Evolutionary conservation across 2,113 vertebrate genomes (phyloP).

Genomic region (Oncorhynchus masou): DNA sequence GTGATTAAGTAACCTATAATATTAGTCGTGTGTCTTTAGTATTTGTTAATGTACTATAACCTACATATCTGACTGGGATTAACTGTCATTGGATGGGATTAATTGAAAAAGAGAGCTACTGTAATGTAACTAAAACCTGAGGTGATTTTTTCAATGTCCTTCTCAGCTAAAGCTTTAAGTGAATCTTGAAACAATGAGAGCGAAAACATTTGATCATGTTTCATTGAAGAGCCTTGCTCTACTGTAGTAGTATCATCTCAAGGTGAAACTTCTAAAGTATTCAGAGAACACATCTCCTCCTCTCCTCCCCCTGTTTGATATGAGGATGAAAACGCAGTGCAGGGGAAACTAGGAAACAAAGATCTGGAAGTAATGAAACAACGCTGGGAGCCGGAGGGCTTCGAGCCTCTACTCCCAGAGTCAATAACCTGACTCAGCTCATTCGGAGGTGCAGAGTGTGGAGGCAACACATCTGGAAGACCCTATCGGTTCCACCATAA

Average conservation of each 20-base stretch:
- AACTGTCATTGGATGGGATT: neutral
- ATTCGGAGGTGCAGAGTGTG: slow-evolving; percentile 28
- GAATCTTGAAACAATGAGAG: neutral
- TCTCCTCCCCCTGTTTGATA: neutral
- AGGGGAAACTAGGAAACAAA: neutral
- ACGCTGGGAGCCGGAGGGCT: slow-evolving; percentile 33
- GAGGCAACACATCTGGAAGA: slow-evolving; percentile 65
- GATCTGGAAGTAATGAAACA: slow-evolving; percentile 19
- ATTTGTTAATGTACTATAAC: no score
- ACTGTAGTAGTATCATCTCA: neutral
- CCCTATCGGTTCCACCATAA: slow-evolving; percentile 51
- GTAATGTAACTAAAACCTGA: no score
- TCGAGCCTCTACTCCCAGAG: slow-evolving; percentile 8
- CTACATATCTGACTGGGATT: neutral
- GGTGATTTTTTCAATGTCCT: no score
- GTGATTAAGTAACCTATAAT: neutral
- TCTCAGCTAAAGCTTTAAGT: no score
- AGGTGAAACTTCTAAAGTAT: no score
- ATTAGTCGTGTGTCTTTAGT: neutral
- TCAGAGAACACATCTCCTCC: no score
- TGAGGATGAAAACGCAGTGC: slow-evolving; percentile 9
- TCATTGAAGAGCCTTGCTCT: neutral
- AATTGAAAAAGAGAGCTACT: neutral
- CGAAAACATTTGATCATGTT: neutral
- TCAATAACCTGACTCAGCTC: slow-evolving; percentile 65